Evolutionary conservation across 2,797 vertebrate species (phyloP).

Genomic region (Sphenodon punctatus): DNA sequence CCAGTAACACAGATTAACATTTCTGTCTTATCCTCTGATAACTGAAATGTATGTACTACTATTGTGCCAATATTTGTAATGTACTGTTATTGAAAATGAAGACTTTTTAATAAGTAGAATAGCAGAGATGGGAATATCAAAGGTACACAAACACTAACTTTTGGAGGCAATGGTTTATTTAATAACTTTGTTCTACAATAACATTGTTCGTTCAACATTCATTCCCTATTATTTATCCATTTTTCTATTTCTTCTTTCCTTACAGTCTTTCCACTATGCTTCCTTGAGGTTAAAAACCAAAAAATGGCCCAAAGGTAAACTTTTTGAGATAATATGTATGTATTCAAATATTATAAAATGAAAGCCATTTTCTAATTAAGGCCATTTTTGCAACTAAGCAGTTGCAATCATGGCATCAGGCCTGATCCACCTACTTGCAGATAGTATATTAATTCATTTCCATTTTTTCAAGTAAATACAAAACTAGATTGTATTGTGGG

Average conservation of each 20-base stretch:
- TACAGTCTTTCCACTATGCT: constrained; percentile 88
- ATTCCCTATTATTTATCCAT: neutral
- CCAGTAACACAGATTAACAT: neutral
- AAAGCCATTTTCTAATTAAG: neutral
- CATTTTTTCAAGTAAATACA: neutral
- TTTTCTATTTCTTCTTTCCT: constrained; percentile 18
- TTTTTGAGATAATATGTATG: neutral
- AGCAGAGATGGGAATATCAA: neutral
- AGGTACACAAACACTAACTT: neutral
- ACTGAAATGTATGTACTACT: neutral
- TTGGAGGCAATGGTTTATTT: neutral
- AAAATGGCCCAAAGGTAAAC: constrained; percentile 89
- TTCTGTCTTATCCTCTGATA: neutral
- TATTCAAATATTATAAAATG: neutral
- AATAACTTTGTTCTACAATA: neutral
- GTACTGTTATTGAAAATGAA: neutral
- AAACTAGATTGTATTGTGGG: neutral
- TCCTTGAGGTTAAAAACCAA: constrained; percentile 91
- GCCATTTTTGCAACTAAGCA: neutral
- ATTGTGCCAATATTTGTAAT: neutral
- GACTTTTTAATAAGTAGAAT: neutral
- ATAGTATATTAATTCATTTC: neutral
- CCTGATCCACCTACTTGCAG: neutral
- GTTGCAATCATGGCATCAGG: neutral
- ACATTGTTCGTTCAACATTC: neutral